These are phyloP conservation scores for Dryobates pubescens DNA, from an alignment of 2,797 vertebrate species.

Conservation along the genomic window DNA sequence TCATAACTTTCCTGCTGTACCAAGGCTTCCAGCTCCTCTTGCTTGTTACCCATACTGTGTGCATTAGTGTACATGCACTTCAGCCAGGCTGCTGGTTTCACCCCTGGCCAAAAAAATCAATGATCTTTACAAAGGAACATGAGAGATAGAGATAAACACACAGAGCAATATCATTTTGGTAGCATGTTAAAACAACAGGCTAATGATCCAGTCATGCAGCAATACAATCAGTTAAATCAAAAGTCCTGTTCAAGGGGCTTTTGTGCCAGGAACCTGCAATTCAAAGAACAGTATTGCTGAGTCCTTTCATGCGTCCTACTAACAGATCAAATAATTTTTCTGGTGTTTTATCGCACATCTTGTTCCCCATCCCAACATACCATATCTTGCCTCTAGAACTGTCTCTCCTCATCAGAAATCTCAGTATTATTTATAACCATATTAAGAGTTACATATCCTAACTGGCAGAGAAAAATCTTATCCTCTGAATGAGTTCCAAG, in stretches of 20 bases:
- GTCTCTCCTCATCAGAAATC: slow-evolving; percentile 32
- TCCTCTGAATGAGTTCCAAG: background rate
- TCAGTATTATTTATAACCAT: slow-evolving; percentile 3
- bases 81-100: too few relatives aligned
- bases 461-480: slow-evolving; percentile 4
- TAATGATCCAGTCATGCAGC: background rate
- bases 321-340: slow-evolving; percentile 24
- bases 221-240: background rate
- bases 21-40: too few relatives aligned
- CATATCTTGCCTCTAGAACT: background rate
- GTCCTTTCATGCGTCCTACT: background rate
- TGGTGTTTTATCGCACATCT: background rate
- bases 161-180: background rate
- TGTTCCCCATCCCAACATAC: background rate
- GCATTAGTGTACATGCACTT: too few relatives aligned
- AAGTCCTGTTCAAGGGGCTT: background rate
- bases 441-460: slow-evolving; percentile 10
- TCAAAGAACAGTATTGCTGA: background rate
- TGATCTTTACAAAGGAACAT: slow-evolving; percentile 1
- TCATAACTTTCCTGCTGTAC: too few relatives aligned
- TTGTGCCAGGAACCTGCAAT: background rate
- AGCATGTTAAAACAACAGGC: background rate
- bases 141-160: background rate
- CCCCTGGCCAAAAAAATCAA: background rate
- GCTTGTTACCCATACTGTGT: too few relatives aligned